Base-by-base conservation (phyloP, 2,797 vertebrate species). In the Babyrousa celebensis region DNA sequence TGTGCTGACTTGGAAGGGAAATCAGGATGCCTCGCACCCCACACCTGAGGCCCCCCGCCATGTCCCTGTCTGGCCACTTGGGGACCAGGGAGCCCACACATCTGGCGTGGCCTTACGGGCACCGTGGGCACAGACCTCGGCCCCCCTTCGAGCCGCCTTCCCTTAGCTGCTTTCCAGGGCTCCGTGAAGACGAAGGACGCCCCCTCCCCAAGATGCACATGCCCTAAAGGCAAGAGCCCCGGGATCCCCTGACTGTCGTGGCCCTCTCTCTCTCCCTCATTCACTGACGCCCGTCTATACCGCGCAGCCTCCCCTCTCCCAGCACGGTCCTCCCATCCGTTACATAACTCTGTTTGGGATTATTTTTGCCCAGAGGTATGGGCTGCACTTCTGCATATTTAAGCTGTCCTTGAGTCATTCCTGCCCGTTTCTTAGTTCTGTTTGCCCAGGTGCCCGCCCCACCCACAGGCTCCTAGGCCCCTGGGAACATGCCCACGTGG, bases 281-380 rank as follows among this genome's bases (percentile, higher is more conserved):
- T 95, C 93, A 89, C 85, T 87, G 18, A 72, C 14, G 12, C 52
- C 40, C 12, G 14, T 36, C 2, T 70, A 75, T 16, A 82, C 71
- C 75, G 91, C 8, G 0, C 1, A 40, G 85, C 88, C 65, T 75
- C 68, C 75, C 67, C 62, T 96, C 82, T 94, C 63, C 80, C 89
- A 20, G 65, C 58, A 58, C 4, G 82, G 92, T 82, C 93, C 79
- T 97, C 97, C 97, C 96, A 56, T 94, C 97, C 96, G 96, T 98
- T 98, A 98, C 95, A 97, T 98, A 98, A 98, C 97, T 96, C 96
- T 90, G 97, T 96, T 97, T 98, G 5, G 97, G 97, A 98, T 98
- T 97, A 97, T 52, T 98, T 97, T 98, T 98, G 98, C 98, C 98
- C 97, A 98, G 98, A 98, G 98, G 98, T 98, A 98, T 91, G 96